phyloP scores from a whole-genome alignment of 2,888 invertebrate species.

The Tanytarsus gracilentus region DNA sequence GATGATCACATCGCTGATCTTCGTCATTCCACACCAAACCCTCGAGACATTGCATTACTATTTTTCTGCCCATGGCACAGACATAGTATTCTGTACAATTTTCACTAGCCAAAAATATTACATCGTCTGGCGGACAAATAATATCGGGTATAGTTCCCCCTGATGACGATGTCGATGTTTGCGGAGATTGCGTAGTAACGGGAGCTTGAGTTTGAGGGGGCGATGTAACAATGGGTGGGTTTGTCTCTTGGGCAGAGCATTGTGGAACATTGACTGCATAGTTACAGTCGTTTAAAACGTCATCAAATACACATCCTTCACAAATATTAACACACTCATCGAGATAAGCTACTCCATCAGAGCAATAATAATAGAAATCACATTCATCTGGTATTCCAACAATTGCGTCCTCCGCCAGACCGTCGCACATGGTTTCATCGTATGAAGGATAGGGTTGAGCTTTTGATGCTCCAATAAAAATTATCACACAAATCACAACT shows the following conservation, averaged over 20 bases:
- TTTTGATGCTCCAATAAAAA: background rate
- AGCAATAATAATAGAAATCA: background rate
- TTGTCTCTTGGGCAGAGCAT: background rate
- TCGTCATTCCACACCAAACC: conserved; percentile 19
- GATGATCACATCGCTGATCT: conserved; percentile 13
- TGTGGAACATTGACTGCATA: background rate
- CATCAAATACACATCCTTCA: background rate
- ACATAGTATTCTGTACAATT: conserved; percentile 21
- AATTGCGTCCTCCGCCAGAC: background rate
- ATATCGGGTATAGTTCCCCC: background rate
- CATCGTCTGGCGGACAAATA: conserved; percentile 17
- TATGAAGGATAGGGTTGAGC: background rate
- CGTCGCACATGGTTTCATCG: conserved; percentile 4
- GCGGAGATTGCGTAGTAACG: background rate
- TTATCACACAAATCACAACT: background rate
- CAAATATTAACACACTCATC: background rate
- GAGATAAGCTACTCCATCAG: background rate
- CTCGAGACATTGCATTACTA: conserved; percentile 11
- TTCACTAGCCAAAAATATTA: conserved; percentile 17
- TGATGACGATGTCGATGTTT: background rate
- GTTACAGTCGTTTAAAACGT: background rate
- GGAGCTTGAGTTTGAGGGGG: background rate
- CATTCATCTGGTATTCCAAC: background rate
- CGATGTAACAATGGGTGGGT: background rate
- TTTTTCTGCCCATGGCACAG: conserved; percentile 9